Conservation (phyloP, 2,888 invertebrate species). For the Synergus gifuensis region DNA sequence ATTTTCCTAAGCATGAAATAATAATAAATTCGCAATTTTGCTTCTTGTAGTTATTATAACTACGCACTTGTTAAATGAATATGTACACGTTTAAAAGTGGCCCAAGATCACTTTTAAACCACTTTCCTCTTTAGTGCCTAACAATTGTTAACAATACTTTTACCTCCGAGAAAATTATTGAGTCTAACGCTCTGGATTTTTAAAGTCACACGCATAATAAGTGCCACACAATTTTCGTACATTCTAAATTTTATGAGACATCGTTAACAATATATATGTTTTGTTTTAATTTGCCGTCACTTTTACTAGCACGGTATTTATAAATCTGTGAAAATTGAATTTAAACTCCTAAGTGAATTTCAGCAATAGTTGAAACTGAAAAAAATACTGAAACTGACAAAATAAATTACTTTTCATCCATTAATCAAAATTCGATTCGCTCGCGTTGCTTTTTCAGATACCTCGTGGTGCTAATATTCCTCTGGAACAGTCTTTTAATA, state of each 20-base stretch:
- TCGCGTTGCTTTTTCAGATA: too few relatives aligned
- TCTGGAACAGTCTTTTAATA: background rate
- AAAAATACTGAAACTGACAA: too few relatives aligned
- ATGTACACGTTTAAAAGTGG: background rate
- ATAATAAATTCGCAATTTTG: background rate
- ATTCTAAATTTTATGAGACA: background rate
- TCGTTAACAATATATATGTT: background rate
- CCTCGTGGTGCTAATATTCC: background rate
- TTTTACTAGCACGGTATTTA: too few relatives aligned
- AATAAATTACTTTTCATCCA: too few relatives aligned
- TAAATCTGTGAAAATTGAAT: too few relatives aligned
- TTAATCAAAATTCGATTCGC: background rate
- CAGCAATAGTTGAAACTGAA: too few relatives aligned
- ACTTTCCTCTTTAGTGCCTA: background rate
- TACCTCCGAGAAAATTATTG: background rate
- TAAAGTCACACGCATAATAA: background rate
- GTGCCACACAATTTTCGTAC: background rate
- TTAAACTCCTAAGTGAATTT: too few relatives aligned
- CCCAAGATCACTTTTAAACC: background rate
- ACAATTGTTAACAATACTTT: background rate
- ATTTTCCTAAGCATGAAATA: background rate
- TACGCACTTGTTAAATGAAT: background rate
- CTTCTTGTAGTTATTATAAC: background rate
- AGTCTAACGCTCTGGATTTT: background rate
- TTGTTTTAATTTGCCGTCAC: background rate